Evolutionary conservation across 2,113 vertebrate species (phyloP), one percentile per base, ranked within the genome.

Genomic region (Syrrhaptes paradoxus): DNA sequence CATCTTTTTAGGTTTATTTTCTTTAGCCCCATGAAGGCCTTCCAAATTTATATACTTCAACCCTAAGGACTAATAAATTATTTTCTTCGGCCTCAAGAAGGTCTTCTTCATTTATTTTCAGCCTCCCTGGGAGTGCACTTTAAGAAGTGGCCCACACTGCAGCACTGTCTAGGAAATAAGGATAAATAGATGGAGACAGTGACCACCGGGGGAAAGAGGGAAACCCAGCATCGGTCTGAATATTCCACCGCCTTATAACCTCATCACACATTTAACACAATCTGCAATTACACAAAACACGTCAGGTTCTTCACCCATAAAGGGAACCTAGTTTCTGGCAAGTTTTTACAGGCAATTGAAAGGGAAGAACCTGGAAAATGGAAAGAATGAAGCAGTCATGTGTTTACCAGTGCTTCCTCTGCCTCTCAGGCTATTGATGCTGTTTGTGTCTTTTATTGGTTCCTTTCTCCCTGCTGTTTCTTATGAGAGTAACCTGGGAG

Each of bases 71-170:
- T 97, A 97, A 97, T 97, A 97, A 97, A 97, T 97, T 97, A 95
- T 96, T 97, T 96, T 95, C 92, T 95, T 96, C 66, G 29, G 94
- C 74, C 90, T 87, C 83, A 94, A 73, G 94, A 97, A 98, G 95
- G 97, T 93, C 77, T 13, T 97, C 95, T 92, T 98, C 94, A 97
- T 97, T 98, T 98, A 96, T 98, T 98, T 97, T 87, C 86, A 80
- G 3, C 65, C 91, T 96, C 94, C 95, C 87, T 68, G 62, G 83
- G 82, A 95, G 62, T 84, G 95, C 97, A 92, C 85, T 63, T 93
- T 72, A 76, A 77, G 68, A 76, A 51, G 45, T 25, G 51, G 41
- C 89, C 49, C 49, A 94, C 3, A 6, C 10, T 92, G 73, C 59
- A 92, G 73, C 34, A 57, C 25, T 65, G 59, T 7, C 89, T 79